A percentile compares a stretch with the other conserved stretches of the same genome.
phyloP scores from a whole-genome alignment of 2,888 invertebrate species.

The Acleris cristana region DNA sequence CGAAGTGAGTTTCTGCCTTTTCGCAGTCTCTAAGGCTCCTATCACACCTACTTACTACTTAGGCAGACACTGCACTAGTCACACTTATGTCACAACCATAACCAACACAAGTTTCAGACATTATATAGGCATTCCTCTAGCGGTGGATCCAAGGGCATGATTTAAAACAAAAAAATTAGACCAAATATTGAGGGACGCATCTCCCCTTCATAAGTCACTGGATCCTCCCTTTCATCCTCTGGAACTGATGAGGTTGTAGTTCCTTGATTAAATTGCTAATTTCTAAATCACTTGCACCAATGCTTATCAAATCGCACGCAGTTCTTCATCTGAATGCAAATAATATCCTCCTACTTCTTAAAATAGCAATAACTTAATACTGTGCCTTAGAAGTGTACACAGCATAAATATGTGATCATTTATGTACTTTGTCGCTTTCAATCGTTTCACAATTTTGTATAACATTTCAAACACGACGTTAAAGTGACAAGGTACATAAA shows the following conservation, averaged over 20 bases:
- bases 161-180: background rate
- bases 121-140: slow-evolving; percentile 21
- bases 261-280: background rate
- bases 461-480: too few species aligned
- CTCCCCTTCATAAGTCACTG: background rate
- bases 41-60: background rate
- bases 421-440: too few species aligned
- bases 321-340: slow-evolving; percentile 15
- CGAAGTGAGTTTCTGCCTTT: slow-evolving; percentile 1
- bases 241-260: too few species aligned
- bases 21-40: background rate
- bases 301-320: slow-evolving; percentile 22
- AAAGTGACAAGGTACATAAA: too few species aligned
- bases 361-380: too few species aligned
- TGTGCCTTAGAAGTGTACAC: too few species aligned
- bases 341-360: slow-evolving; percentile 1
- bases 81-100: too few species aligned
- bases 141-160: slow-evolving; percentile 6
- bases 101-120: too few species aligned
- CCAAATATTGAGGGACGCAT: background rate
- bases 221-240: background rate
- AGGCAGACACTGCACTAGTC: background rate
- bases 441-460: too few species aligned
- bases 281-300: slow-evolving; percentile 15
- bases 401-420: too few species aligned